Percentiles rank a stretch among this genome's conserved stretches.
Evolutionary conservation across 1,140 invertebrate genomes (phyloP).

Genomic region (Drosophila lacteicornis): DNA sequence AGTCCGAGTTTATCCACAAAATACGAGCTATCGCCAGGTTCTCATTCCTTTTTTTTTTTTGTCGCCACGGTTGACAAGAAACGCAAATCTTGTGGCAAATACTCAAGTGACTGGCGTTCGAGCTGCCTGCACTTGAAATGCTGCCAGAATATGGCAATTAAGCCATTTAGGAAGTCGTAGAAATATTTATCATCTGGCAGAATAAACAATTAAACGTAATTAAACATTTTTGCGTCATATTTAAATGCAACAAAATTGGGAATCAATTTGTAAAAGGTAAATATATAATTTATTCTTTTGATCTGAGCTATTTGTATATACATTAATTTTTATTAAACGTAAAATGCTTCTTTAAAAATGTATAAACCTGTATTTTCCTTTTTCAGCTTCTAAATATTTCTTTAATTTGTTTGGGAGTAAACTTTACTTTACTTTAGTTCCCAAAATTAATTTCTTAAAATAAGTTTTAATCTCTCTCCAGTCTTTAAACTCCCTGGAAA

Average conservation of each 20-base stretch:
- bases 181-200: neutral
- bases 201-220: no score
- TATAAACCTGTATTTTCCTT: neutral
- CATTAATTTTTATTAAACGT: no score
- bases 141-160: neutral
- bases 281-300: no score
- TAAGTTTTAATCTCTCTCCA: no score
- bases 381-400: neutral
- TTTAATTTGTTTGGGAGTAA: no score
- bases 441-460: no score
- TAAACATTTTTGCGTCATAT: no score
- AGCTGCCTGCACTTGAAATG: neutral
- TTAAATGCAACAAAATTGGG: no score
- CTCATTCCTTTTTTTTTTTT: neutral
- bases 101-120: conserved; percentile 9
- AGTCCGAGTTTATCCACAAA: conserved; percentile 34
- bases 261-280: no score
- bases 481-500: no score
- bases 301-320: neutral
- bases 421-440: no score
- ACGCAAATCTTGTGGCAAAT: conserved; percentile 27
- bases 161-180: neutral
- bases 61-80: conserved; percentile 3
- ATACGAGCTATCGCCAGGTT: conserved; percentile 9
- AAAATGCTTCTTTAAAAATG: neutral